Conservation (phyloP, 1,140 invertebrate species). For the Lepidurus packardi region DNA sequence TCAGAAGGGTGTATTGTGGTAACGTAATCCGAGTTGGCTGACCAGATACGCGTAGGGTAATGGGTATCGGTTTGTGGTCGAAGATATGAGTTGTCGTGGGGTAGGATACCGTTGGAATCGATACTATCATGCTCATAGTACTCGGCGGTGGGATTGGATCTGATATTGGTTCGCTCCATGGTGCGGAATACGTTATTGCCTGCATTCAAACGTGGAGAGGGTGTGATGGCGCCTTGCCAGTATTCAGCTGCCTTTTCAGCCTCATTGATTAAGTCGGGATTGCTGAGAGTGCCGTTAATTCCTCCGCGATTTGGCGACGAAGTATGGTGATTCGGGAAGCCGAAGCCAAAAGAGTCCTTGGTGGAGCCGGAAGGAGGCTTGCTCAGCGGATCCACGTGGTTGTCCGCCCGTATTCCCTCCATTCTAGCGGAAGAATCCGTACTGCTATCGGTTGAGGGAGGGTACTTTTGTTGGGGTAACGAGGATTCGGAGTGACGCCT, state of each 20-base stretch:
- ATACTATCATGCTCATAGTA: conserved; percentile 22
- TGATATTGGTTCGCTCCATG: neutral
- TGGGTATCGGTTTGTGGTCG: conserved; percentile 32
- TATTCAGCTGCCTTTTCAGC: conserved; percentile 29
- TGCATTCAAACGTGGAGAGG: conserved; percentile 5
- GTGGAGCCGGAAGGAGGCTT: neutral
- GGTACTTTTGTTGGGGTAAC: neutral
- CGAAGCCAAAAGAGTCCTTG: neutral
- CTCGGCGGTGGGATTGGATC: conserved; percentile 23
- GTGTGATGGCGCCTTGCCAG: conserved; percentile 26
- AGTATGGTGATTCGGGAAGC: neutral
- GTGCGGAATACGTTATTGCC: conserved; percentile 16
- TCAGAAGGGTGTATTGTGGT: neutral
- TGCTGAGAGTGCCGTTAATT: conserved; percentile 26
- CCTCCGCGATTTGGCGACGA: conserved; percentile 17
- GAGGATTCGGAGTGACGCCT: neutral
- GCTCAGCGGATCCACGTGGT: conserved; percentile 14
- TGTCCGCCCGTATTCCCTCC: neutral
- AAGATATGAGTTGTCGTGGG: conserved; percentile 32
- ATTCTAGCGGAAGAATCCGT: neutral
- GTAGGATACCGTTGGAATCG: conserved; percentile 23
- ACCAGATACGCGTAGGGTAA: conserved; percentile 33
- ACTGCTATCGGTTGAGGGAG: conserved; percentile 19
- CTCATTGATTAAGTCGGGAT: conserved; percentile 30
- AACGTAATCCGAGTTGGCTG: conserved; percentile 13